Percentiles rank a stretch among this genome's conserved stretches.
Conservation (phyloP, 2,888 invertebrate genomes). For the Stramonita haemastoma region DNA sequence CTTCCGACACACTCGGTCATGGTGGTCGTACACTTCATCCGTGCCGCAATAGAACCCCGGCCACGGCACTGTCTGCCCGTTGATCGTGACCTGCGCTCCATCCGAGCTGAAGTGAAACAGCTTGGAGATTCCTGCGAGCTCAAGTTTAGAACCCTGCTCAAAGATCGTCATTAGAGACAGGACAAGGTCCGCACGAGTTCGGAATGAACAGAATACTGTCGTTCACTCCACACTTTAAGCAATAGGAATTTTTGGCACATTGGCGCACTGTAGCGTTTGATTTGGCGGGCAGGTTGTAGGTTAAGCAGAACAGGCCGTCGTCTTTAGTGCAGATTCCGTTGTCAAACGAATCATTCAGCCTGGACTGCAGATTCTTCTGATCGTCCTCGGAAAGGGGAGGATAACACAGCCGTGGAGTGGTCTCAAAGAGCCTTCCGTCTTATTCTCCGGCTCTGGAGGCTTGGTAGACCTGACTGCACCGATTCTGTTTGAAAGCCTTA, state of each 20-base stretch:
- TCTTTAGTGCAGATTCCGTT: neutral
- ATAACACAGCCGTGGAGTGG: neutral
- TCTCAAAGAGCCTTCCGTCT: neutral
- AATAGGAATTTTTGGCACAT: neutral
- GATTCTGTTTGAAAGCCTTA: neutral
- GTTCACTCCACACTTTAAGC: neutral
- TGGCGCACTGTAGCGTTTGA: neutral
- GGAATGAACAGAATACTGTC: neutral
- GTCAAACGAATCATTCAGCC: too few relatives aligned
- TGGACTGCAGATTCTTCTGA: too few relatives aligned
- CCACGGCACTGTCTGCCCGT: slow-evolving; percentile 7
- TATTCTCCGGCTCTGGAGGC: neutral
- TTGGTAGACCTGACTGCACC: neutral
- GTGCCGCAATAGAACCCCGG: neutral
- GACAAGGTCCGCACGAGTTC: neutral
- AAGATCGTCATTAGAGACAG: neutral
- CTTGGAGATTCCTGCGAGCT: neutral
- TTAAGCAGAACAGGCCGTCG: neutral
- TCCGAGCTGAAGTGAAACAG: neutral
- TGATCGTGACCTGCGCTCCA: neutral
- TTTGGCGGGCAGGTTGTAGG: neutral
- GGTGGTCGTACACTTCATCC: slow-evolving; percentile 20
- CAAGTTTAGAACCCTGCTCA: neutral
- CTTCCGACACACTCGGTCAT: neutral
- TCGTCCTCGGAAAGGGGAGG: neutral